Evolutionary conservation across 2,888 invertebrate species (phyloP), one percentile per base, ranked within the genome.

Genomic region (Dicroscelio sp.): DNA sequence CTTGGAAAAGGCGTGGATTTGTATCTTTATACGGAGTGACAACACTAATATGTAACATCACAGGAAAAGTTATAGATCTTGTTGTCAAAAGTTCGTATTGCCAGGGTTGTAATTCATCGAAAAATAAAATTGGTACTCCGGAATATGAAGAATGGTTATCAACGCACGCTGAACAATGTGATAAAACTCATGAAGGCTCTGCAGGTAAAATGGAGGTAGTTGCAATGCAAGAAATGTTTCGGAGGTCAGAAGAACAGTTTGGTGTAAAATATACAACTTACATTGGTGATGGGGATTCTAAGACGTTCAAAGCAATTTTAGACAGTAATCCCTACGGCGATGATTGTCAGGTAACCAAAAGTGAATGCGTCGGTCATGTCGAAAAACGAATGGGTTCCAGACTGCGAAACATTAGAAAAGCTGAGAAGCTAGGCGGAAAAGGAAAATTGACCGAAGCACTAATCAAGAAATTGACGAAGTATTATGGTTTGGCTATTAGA

Each of bases 1-100:
- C 93, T 0, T 94, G 94, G 93, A 92, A 94, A 27, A 94, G 94
- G 67, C 93, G 92, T 12, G 93, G 93, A n/a, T 93, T 91, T 71
- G 90, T 35, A 23, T 94, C 93, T 35, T 73, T 94, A 48, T 94
- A 85, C 89, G 93, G 94, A 85, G 90, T 92, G 35, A 92, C 93
- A 65, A 91, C 92, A 17, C 87, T 94, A 0, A 93, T 92, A 38
- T 84, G 86, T 17, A 86, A 91, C 30, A 87, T 27, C 17, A 83
- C 80, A 38, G 73, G 87, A 3, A 92, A 92, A 90, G 65, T 92
- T 1, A 20, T 92, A 14, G 90, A 93, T 67, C 25, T 86, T 5
- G 35, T 88, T 4, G 80, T 89, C 1, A 88, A 92, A 78, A 88
- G 78, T 12, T 88, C 75, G 31, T 91, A 60, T 48, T 91, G 89